These are phyloP conservation scores for Falco columbarius DNA, from an alignment of 2,797 vertebrate species.

Conservation along the genomic window DNA sequence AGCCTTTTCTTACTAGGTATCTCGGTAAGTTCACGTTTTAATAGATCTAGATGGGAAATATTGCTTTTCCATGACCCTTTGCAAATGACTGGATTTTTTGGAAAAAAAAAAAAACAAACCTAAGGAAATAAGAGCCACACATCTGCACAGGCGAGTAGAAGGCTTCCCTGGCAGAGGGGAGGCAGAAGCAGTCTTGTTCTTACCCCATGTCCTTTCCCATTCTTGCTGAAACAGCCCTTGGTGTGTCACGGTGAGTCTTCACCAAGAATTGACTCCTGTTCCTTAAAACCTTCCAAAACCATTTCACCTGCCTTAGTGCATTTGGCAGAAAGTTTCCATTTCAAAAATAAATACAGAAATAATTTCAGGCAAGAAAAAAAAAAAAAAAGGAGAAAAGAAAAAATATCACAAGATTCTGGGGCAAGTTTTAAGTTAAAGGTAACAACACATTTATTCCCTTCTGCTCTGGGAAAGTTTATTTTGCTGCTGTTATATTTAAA, in stretches of 20 bases:
- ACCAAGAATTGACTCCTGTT: background rate
- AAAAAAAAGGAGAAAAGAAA: background rate
- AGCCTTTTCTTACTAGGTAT: background rate
- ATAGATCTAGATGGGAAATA: background rate
- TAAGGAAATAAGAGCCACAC: background rate
- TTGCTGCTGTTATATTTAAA: constrained; percentile 63
- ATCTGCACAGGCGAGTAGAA: background rate
- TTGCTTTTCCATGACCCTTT: background rate
- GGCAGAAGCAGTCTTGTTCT: background rate
- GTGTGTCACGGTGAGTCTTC: background rate
- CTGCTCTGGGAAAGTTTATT: constrained; percentile 26
- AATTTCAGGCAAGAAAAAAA: background rate
- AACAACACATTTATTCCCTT: background rate
- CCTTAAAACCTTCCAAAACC: background rate
- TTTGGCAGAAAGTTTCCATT: background rate
- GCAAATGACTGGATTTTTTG: background rate
- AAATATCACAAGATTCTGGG: background rate
- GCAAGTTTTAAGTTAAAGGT: background rate
- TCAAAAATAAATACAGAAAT: background rate
- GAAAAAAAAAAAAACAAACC: background rate
- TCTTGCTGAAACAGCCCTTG: background rate
- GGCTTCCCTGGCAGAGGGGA: background rate
- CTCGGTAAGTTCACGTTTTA: background rate
- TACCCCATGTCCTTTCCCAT: background rate
- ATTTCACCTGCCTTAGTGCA: background rate